Evolutionary conservation across 2,888 invertebrate genomes (phyloP).

Genomic region (Epistrophella euchroma): DNA sequence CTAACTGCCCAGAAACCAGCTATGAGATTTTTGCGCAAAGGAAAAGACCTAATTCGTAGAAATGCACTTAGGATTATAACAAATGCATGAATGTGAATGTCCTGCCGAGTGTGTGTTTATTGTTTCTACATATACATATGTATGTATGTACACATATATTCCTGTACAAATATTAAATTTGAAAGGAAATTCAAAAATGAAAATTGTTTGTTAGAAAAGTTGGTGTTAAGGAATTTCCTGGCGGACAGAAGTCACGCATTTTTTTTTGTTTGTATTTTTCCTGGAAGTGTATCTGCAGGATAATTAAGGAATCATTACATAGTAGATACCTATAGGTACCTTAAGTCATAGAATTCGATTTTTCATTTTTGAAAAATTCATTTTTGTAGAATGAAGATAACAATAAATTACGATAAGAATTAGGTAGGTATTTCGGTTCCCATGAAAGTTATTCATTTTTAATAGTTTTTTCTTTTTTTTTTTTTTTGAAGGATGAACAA

Average conservation of each 20-base stretch:
- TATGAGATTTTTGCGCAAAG: conserved; percentile 3
- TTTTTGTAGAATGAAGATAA: background rate
- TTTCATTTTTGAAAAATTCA: background rate
- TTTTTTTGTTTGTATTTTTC: background rate
- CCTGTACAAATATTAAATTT: no score
- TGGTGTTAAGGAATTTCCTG: background rate
- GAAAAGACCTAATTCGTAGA: conserved; percentile 55
- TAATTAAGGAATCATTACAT: conserved; percentile 15
- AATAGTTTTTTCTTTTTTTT: background rate
- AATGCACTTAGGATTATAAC: conserved; percentile 60
- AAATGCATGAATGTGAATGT: conserved; percentile 34
- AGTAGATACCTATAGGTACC: no score
- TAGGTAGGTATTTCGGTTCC: background rate
- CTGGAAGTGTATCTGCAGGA: background rate
- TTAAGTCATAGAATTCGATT: background rate
- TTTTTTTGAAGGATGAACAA: background rate
- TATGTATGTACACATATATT: background rate
- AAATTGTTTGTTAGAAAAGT: conserved; percentile 5
- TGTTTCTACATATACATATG: background rate
- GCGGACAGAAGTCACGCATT: conserved; percentile 13
- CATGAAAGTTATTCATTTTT: background rate
- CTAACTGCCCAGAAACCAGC: background rate
- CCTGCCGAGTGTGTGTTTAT: conserved; percentile 17
- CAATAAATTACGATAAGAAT: background rate
- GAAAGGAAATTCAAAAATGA: conserved; percentile 15